Conservation (phyloP, 2,113 vertebrate species). For the Lagenorhynchus albirostris region DNA sequence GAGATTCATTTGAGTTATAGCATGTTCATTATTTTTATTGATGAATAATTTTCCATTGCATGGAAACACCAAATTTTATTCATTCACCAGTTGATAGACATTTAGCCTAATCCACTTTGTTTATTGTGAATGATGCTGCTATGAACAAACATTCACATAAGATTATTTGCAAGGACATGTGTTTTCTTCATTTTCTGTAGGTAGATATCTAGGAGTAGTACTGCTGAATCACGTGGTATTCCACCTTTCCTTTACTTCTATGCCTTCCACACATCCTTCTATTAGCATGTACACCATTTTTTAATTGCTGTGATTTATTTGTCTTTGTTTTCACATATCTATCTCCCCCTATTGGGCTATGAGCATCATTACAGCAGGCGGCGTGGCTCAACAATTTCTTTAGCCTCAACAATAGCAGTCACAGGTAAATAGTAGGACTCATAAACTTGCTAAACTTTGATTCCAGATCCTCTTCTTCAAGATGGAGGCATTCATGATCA, state of each 20-base stretch:
- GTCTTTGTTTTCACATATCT: conserved; percentile 32
- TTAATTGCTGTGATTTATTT: neutral
- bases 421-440: neutral
- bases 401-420: neutral
- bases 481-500: neutral
- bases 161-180: neutral
- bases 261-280: neutral
- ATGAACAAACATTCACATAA: neutral
- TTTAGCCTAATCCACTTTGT: neutral
- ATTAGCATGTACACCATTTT: neutral
- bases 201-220: neutral
- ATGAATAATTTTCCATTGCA: neutral
- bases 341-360: conserved; percentile 36
- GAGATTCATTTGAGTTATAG: neutral
- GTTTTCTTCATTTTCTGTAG: neutral
- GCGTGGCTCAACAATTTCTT: neutral
- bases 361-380: neutral
- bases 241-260: neutral
- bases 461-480: neutral
- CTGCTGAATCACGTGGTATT: neutral
- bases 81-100: neutral
- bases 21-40: neutral
- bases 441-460: neutral
- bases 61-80: neutral
- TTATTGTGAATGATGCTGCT: neutral